Evolutionary conservation across 2,888 invertebrate species (phyloP).

Genomic region (Spilosoma lubricipeda): DNA sequence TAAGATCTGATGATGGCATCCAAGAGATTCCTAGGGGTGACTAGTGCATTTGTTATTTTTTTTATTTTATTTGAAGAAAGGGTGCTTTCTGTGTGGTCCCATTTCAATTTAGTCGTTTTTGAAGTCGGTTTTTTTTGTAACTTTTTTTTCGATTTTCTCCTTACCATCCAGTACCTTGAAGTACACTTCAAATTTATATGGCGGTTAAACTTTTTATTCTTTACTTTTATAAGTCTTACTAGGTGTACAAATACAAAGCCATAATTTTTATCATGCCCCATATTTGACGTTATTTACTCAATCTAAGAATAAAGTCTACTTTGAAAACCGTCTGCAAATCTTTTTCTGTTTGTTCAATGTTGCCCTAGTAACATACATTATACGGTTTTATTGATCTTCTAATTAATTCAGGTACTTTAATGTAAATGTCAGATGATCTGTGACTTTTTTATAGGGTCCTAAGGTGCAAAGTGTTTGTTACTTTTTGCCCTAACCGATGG

Average conservation of each 20-base stretch:
- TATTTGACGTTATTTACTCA: not conserved
- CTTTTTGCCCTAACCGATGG: not conserved
- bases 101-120: no score
- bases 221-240: not conserved
- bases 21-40: no score
- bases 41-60: no score
- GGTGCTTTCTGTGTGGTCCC: no score
- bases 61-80: no score
- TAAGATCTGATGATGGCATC: no score
- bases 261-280: not conserved
- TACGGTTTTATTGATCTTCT: not conserved
- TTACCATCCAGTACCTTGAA: not conserved
- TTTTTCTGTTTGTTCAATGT: slow-evolving; percentile 17
- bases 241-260: not conserved
- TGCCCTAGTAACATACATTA: slow-evolving; percentile 12
- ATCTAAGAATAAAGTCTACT: not conserved
- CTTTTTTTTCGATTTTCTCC: not conserved
- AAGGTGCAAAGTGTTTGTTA: not conserved
- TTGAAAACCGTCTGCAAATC: not conserved
- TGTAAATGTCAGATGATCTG: not conserved
- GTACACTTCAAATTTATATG: not conserved
- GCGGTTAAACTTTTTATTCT: no score
- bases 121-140: no score
- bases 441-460: not conserved
- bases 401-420: not conserved